Evolutionary conservation across 2,888 invertebrate genomes (phyloP).

Genomic region (Scaptomyza tumidula): DNA sequence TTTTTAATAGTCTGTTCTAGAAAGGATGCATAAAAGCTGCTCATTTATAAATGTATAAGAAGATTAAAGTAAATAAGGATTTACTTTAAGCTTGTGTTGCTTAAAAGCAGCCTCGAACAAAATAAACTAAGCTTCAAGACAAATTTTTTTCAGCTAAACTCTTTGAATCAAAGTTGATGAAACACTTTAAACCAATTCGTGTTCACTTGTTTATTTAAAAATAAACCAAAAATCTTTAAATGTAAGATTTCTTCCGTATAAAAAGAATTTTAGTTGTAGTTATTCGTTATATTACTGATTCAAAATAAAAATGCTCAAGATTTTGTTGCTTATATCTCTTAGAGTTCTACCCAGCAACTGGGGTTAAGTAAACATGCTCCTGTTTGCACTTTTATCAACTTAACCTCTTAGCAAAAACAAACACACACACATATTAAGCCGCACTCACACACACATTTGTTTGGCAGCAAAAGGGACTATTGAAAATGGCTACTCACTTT

Average conservation of each 20-base stretch:
- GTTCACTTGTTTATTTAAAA: no score
- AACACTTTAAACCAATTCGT: no score
- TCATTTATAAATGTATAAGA: not conserved
- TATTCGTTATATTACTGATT: not conserved
- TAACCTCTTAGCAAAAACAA: conserved; percentile 12
- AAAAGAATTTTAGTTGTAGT: no score
- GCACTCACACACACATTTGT: conserved; percentile 7
- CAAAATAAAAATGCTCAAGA: not conserved
- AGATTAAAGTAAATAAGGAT: not conserved
- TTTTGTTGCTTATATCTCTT: not conserved
- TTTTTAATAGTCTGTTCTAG: conserved; percentile 7
- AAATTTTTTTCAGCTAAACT: no score
- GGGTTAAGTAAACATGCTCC: not conserved
- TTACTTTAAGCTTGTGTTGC: no score
- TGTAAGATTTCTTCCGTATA: no score
- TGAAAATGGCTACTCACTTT: conserved; percentile 41
- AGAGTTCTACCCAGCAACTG: not conserved
- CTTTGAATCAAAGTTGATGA: no score
- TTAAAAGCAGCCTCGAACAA: no score
- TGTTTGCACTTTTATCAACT: conserved; percentile 7
- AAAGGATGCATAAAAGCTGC: not conserved
- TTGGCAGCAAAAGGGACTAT: conserved; percentile 20
- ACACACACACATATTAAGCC: not conserved
- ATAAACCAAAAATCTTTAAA: no score
- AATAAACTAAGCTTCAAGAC: no score